These are phyloP conservation scores for Cossypha heuglini DNA, from an alignment of 2,797 vertebrate species.

Conservation along the genomic window DNA sequence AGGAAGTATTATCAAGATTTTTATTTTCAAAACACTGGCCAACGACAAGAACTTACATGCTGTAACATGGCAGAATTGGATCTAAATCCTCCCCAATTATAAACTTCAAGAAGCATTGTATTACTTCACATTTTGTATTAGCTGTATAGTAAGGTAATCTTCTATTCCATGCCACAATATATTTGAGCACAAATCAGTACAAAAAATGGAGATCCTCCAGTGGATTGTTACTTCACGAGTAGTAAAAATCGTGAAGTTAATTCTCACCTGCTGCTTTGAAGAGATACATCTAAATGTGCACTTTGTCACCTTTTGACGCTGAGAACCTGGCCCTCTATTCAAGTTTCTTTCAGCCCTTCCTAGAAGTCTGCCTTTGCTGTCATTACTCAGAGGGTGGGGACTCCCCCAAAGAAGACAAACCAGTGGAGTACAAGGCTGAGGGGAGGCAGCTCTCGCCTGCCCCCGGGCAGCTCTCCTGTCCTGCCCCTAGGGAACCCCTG, in stretches of 20 bases:
- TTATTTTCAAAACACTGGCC: not conserved
- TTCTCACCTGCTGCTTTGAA: not conserved
- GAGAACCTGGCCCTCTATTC: not conserved
- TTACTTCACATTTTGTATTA: not conserved
- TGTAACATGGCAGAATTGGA: not conserved
- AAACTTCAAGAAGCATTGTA: not conserved
- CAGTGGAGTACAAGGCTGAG: rapidly evolving
- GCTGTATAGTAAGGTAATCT: not conserved
- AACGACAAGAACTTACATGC: not conserved
- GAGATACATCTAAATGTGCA: not conserved
- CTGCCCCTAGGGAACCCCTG: not conserved
- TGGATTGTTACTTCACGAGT: not conserved
- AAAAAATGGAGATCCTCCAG: not conserved
- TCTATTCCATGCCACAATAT: not conserved
- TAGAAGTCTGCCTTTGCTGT: not conserved
- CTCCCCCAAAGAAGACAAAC: not conserved
- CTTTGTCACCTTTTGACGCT: not conserved
- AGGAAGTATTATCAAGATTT: not conserved
- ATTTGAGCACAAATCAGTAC: not conserved
- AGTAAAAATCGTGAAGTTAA: not conserved
- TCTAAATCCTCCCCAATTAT: not conserved
- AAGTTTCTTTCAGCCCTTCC: not conserved
- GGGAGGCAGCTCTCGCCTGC: not conserved
- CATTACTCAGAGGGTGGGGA: not conserved
- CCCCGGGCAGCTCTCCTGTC: not conserved